phyloP scores from a whole-genome alignment of 2,113 vertebrate genomes.

The Rhea pennata region DNA sequence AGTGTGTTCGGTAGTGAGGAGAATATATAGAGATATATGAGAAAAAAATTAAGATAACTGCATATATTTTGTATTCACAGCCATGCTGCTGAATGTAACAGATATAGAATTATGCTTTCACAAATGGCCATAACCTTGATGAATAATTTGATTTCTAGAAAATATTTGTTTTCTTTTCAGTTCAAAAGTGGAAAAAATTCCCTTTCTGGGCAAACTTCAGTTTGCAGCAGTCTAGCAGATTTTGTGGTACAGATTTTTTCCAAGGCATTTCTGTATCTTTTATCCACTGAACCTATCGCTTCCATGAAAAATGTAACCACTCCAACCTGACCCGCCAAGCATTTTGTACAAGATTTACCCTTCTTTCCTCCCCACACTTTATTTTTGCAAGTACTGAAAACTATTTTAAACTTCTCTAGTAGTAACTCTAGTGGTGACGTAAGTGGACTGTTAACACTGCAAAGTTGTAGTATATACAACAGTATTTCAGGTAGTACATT shows the following conservation, averaged over 20 bases:
- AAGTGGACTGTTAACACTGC: neutral
- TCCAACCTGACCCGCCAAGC: neutral
- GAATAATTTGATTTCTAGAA: constrained; percentile 31
- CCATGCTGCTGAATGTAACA: neutral
- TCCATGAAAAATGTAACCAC: neutral
- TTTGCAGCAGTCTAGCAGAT: constrained; percentile 6
- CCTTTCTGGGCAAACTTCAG: neutral
- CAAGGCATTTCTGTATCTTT: neutral
- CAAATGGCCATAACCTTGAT: neutral
- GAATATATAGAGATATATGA: neutral
- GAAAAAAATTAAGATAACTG: neutral
- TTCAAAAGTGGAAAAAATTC: neutral
- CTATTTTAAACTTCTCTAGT: neutral
- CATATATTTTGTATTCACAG: neutral
- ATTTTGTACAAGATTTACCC: neutral
- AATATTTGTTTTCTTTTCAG: neutral
- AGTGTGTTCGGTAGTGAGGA: neutral
- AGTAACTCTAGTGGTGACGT: neutral
- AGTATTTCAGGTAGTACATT: accelerated
- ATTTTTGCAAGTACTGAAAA: neutral
- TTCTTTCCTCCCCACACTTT: neutral
- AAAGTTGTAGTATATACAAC: neutral
- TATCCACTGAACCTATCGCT: neutral
- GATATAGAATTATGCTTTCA: neutral
- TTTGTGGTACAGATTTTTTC: neutral